A percentile compares a stretch with the other conserved stretches of the same genome.
Conservation (phyloP, 2,113 vertebrate genomes). For the Marmota flaviventris region DNA sequence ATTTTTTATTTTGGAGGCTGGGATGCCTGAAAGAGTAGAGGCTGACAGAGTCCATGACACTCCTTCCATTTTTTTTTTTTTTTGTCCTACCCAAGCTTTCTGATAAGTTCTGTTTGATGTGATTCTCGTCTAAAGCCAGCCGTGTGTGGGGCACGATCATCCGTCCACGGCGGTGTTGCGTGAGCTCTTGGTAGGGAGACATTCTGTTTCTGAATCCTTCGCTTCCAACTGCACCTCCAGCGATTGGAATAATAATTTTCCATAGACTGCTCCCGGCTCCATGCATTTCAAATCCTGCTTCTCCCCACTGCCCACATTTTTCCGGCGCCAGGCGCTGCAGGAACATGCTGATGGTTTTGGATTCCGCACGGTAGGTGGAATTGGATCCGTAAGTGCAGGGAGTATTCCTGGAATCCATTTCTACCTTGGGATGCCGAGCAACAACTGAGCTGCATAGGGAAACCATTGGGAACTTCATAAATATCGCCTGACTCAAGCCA, state of each 20-base stretch:
- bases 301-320: background rate
- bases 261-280: background rate
- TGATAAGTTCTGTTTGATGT: background rate
- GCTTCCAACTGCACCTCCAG: background rate
- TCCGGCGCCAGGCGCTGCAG: background rate
- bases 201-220: background rate
- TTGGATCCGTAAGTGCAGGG: background rate
- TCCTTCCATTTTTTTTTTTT: background rate
- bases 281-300: background rate
- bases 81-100: background rate
- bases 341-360: background rate
- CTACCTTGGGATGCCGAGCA: background rate
- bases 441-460: background rate
- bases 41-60: background rate
- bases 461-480: background rate
- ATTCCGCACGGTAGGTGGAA: background rate
- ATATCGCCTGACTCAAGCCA: background rate
- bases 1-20: background rate
- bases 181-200: background rate
- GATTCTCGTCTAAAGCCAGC: background rate
- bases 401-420: background rate
- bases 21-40: background rate
- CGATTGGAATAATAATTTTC: background rate
- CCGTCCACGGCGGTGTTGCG: rapidly evolving
- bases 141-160: rapidly evolving